Evolutionary conservation across 2,888 invertebrate genomes (phyloP).

Genomic region (Pachliopta kotzebuea): DNA sequence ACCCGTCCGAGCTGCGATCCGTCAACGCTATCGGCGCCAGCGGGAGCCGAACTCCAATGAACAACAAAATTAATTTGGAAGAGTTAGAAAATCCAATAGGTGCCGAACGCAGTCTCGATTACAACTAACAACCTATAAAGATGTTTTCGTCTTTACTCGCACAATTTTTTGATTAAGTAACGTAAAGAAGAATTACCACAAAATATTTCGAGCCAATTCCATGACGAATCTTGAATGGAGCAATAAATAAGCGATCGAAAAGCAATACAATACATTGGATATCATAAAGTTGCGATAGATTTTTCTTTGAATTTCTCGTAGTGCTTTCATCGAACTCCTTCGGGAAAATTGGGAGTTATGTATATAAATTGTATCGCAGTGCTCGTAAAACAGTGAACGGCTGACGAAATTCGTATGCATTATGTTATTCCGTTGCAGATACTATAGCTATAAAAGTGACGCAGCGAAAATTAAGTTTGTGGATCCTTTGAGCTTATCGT

Average conservation of each 20-base stretch:
- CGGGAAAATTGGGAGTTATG: slow-evolving; percentile 36
- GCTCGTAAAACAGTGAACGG: slow-evolving; percentile 44
- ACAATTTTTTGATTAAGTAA: slow-evolving; percentile 17
- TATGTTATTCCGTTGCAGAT: slow-evolving; percentile 36
- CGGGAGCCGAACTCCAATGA: slow-evolving; percentile 53
- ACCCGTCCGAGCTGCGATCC: slow-evolving; percentile 63
- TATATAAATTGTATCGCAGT: slow-evolving; percentile 48
- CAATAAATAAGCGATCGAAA: slow-evolving; percentile 50
- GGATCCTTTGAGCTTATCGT: slow-evolving; percentile 7
- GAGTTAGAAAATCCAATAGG: slow-evolving; percentile 30
- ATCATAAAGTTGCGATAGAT: slow-evolving; percentile 53
- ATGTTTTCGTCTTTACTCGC: not conserved
- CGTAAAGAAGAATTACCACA: slow-evolving; percentile 1
- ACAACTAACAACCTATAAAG: slow-evolving; percentile 23
- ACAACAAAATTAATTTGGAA: slow-evolving; percentile 62
- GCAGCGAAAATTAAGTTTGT: slow-evolving; percentile 25
- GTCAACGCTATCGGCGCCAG: slow-evolving; percentile 67
- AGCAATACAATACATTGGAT: slow-evolving; percentile 45
- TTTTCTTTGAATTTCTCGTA: slow-evolving; percentile 42
- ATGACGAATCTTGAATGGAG: slow-evolving; percentile 32
- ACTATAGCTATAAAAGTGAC: slow-evolving; percentile 44
- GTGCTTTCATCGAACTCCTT: slow-evolving; percentile 40
- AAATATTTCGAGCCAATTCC: slow-evolving; percentile 32
- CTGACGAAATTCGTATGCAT: slow-evolving; percentile 30
- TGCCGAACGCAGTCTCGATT: slow-evolving; percentile 33